Evolutionary conservation across 2,113 vertebrate genomes (phyloP), one percentile per base, ranked within the genome.

Genomic region (Turnix velox): DNA sequence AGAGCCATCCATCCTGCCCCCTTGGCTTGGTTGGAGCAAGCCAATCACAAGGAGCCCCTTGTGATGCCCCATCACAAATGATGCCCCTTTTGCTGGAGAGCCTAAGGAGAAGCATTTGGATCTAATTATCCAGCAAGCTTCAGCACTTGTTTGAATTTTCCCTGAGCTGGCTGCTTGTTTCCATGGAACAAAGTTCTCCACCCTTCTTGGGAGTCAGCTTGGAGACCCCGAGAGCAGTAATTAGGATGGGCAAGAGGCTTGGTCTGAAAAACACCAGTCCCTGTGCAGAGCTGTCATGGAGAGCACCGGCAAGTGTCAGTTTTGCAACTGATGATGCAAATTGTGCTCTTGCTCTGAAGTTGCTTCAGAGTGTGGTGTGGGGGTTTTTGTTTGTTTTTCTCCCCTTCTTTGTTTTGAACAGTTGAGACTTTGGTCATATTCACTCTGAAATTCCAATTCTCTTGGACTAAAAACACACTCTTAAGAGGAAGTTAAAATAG

Each of bases 141-240:
- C 67, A 90, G 55, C 1, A 27, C 92, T 86, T 68, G 79, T 77
- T 87, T 78, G 73, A 84, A 28, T 91, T 91, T 90, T 45, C 59
- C 84, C 93, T 93, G 84, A 78, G 76, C 94, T 90, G 85, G 77
- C 87, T 71, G 88, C 31, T 43, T 58, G 39, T 94, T 96, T 96
- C 84, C 95, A 93, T 49, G 95, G 52, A 90, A 91, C 75, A 88
- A 80, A 76, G 74, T 85, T 74, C 94, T 93, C 95, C 95, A 91
- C 95, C 96, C 94, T 95, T 90, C 86, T 80, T 93, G 92, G 85
- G 89, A 96, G 79, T 96, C 88, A 91, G 87, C 91, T 80, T 0
- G 37, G 90, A 80, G 94, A 94, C 95, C 93, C 92, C 84, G 87
- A 10, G 90, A 95, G 92, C 48, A 4, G 58, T 42, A 83, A 94